Evolutionary conservation across 1,140 invertebrate genomes (phyloP), one percentile per base, ranked within the genome.

Genomic region (Temnothorax nylanderi): DNA sequence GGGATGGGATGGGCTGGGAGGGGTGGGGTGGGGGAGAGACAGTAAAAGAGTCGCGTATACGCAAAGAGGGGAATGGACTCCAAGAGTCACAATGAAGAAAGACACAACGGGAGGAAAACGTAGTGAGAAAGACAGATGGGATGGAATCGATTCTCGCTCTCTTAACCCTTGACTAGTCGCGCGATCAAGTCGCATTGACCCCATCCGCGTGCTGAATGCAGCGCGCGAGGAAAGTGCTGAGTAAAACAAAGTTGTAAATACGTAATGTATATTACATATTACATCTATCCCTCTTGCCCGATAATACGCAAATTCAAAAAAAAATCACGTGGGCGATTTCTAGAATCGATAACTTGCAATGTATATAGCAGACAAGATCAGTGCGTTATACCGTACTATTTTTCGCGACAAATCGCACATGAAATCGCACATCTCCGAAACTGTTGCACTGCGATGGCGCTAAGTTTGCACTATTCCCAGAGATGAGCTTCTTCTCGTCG

Each of bases 51-150:
- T 54, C 26, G 44, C 37, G 76, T 65, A 69, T 16, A 81, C 32
- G 56, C 37, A 16, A 54, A 64, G 26, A 37, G 54, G 47, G 47
- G 71, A 71, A 80, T n/a, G 74, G 21, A 60, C 10, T 18, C 21
- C n/a, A 18, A 16, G 72, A 41, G 51, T 16, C 56, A 64, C 13
- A 26, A 26, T 16, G 37, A 41, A 16, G 51, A 58, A 21, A 11
- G 41, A 60, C 47, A 37, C 60, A 80, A 49, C 41, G 37, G 51
- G 47, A 80, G 18, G 58, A 51, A 80, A 67, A 54, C n/a, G 47
- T 62, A 32, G 56, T 87, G 56, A 81, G 88, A 85, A 87, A 87
- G 77, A 89, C 72, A 86, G 58, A 91, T 16, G 32, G 64, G 80
- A 84, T 72, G 88, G 71, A 47, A 56, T 11, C 32, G 37, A 56